Percentiles rank a stretch among this genome's conserved stretches.
Evolutionary conservation across 2,797 vertebrate species (phyloP).

Genomic region (Enteromius paludinosus): DNA sequence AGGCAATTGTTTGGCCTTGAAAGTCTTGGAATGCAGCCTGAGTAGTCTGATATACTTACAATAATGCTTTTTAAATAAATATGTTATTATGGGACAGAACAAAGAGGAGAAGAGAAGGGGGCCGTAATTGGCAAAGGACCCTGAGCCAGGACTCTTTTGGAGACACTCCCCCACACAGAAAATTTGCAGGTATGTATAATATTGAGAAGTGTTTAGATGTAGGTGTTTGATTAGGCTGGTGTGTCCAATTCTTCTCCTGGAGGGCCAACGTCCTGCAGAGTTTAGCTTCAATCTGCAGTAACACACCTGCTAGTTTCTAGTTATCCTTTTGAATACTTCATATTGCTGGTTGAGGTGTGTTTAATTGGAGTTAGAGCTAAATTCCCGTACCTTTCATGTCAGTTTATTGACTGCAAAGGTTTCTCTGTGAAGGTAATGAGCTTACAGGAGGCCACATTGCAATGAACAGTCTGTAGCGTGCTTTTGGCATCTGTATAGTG

Average conservation of each 20-base stretch:
- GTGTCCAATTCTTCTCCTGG: not conserved
- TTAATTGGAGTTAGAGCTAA: not conserved
- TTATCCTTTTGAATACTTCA: conserved; percentile 1
- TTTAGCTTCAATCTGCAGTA: not conserved
- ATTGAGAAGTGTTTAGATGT: not conserved
- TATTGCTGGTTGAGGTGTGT: not conserved
- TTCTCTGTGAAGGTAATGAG: not conserved
- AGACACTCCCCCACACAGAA: not conserved
- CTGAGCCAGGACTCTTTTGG: not conserved
- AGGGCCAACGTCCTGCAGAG: not conserved
- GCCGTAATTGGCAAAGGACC: not conserved
- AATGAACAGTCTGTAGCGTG: not conserved
- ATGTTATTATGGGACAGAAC: not conserved
- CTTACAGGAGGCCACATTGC: not conserved
- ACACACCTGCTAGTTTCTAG: not conserved
- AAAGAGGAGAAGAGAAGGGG: not conserved
- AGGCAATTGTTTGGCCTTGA: not conserved
- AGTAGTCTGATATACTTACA: not conserved
- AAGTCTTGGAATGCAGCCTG: not conserved
- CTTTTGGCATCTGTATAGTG: not conserved
- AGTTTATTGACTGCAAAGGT: not conserved
- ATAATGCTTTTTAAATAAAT: not conserved
- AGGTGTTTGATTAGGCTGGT: not conserved
- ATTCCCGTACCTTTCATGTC: not conserved
- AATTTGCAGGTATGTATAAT: not conserved